Base-by-base conservation (phyloP, 2,888 invertebrate genomes). In the Cabera pusaria region DNA sequence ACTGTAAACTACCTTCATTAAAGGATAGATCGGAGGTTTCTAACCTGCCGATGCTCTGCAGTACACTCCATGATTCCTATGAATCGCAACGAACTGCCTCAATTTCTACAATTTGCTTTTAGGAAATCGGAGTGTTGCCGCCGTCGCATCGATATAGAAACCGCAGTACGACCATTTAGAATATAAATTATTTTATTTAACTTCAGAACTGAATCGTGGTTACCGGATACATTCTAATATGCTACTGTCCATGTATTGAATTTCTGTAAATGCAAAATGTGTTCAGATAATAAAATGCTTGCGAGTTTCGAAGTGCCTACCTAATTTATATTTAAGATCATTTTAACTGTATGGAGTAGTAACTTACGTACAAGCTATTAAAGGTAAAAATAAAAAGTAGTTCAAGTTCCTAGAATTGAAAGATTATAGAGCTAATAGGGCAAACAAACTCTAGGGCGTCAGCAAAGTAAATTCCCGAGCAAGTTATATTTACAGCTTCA, bases 31-130 rank as follows among this genome's bases (percentile, higher is more conserved):
- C 38, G 25, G 37, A 17, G 32, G 28, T n/a, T n/a, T 21, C 28
- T 33, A 17, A 29, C 32, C 33, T 9, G 9, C 33, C 56, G 70
- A 72, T 74, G 61, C 46, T 56, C 51, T 43, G 51, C 56, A 19
- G 18, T 14, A 14, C 14, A 4, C 2, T 14, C n/a, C n/a, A n/a
- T n/a, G 64, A 66, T 65, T 56, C 59, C 28, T 28, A 54, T 52
- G 55, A 62, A 70, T 69, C 64, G 61, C 65, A 59, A 59, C 51
- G 44, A 59, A 49, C 66, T 60, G 59, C 67, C 64, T 64, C 66
- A 67, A 70, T 74, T 70, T 59, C 66, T 59, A 58, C 66, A 72
- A 69, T 71, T 71, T 63, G 68, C 70, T 64, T 65, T 69, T 61
- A 68, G 56, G 58, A 42, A 60, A 64, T 56, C 56, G 53, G 45